A percentile compares a stretch with the other conserved stretches of the same genome.
Conservation (phyloP, 2,113 vertebrate species). For the Pyrgilauda ruficollis region DNA sequence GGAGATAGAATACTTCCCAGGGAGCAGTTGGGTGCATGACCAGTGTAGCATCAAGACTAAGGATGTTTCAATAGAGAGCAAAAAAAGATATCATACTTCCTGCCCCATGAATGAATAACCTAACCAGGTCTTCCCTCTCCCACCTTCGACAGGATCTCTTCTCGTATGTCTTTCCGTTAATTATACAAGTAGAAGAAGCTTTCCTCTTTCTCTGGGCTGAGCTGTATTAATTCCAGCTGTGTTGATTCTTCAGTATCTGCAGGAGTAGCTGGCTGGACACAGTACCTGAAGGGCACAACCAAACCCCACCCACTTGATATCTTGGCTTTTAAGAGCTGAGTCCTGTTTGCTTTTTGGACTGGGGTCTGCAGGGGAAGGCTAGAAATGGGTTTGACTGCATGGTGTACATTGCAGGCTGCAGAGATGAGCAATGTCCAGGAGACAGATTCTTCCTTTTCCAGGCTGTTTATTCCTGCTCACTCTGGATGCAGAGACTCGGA, state of each 20-base stretch:
- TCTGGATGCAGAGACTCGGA: not conserved
- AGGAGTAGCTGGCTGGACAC: not conserved
- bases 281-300: not conserved
- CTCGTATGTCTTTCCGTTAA: not conserved
- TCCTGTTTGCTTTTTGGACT: not conserved
- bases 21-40: not conserved
- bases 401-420: accelerated
- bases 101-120: not conserved
- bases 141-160: not conserved
- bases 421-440: not conserved
- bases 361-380: not conserved
- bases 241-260: not conserved
- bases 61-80: not conserved
- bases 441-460: not conserved
- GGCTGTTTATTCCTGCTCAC: not conserved
- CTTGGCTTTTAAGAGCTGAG: not conserved
- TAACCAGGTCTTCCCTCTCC: not conserved
- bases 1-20: not conserved
- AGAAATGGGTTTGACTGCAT: not conserved
- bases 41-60: not conserved
- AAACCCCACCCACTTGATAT: accelerated
- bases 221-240: not conserved
- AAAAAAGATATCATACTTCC: not conserved
- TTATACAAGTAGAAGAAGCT: not conserved
- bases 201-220: not conserved